Base-by-base conservation (phyloP, 2,888 invertebrate genomes). In the Leuctra nigra region DNA sequence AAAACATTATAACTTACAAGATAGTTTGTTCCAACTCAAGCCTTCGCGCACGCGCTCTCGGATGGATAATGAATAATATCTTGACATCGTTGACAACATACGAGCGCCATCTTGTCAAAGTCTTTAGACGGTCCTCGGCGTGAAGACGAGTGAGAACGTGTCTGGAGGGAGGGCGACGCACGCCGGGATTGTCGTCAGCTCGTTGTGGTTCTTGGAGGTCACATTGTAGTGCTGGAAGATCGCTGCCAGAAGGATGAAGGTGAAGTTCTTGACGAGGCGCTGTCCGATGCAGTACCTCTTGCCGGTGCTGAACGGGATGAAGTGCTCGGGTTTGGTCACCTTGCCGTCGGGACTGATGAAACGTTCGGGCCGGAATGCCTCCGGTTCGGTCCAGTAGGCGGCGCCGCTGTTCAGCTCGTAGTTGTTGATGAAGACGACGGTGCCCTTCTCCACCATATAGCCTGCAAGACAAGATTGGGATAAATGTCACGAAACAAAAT, bases 261-360 rank as follows among this genome's bases (percentile, higher is more conserved):
- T 81, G 73, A 86, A 87, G 1, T 86, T 83, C 14, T 86, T 83
- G 0, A 91, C 69, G 47, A 92, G 72, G 36, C 84, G 84, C 66
- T 90, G 89, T 0, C 91, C 91, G 57, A 91, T 86, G 67, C 91
- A 91, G 0, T 90, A 88, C n/a, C 91, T 73, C 66, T 86, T 89
- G 6, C 91, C 91, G 41, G 88, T 87, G 67, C 90, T 88, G 71
- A 91, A 92, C 0, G 91, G 91, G 11, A 91, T 73, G 67, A 91
- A 91, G 67, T 88, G 84, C 0, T 86, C 75, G 1, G 82, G 82
- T 66, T 79, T 81, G 16, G 71, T 68, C 13, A 82, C 71, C 29
- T 66, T 68, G 4, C 76, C 77, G 1, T 67, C 68, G 1, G 70
- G 68, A 44, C 81, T 78, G 33, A 91, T 66, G 69, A 91, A 92